These are phyloP conservation scores for Rhizomys pruinosus DNA, from an alignment of 2,113 vertebrate species.

Conservation along the genomic window DNA sequence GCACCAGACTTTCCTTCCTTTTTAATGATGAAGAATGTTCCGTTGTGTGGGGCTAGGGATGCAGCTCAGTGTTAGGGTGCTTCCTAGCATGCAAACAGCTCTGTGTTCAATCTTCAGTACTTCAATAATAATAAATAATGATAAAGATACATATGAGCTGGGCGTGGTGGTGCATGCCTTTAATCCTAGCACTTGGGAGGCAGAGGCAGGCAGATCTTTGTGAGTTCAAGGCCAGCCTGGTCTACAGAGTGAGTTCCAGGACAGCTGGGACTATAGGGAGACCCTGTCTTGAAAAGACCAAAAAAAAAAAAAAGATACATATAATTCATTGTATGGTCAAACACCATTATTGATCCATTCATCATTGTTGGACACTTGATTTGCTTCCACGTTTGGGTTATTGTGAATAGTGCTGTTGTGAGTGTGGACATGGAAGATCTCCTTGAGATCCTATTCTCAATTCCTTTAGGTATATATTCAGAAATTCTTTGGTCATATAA, in stretches of 20 bases:
- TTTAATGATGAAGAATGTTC: background rate
- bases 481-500: background rate
- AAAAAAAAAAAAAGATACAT: too few relatives aligned
- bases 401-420: background rate
- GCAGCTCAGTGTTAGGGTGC: background rate
- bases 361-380: background rate
- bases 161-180: too few relatives aligned
- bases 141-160: too few relatives aligned
- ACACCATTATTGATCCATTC: background rate
- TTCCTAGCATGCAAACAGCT: background rate
- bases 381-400: background rate
- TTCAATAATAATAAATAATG: background rate
- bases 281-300: too few relatives aligned
- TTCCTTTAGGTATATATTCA: background rate
- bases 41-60: too few relatives aligned
- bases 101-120: background rate
- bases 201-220: too few relatives aligned
- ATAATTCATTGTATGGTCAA: background rate
- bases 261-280: too few relatives aligned
- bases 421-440: background rate
- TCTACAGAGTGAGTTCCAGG: too few relatives aligned
- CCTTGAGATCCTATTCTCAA: background rate
- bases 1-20: background rate
- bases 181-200: too few relatives aligned
- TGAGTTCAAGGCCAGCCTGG: too few relatives aligned